These are phyloP conservation scores for Hirudinaria manillensis DNA, from an alignment of 2,888 invertebrate species.

Conservation along the genomic window DNA sequence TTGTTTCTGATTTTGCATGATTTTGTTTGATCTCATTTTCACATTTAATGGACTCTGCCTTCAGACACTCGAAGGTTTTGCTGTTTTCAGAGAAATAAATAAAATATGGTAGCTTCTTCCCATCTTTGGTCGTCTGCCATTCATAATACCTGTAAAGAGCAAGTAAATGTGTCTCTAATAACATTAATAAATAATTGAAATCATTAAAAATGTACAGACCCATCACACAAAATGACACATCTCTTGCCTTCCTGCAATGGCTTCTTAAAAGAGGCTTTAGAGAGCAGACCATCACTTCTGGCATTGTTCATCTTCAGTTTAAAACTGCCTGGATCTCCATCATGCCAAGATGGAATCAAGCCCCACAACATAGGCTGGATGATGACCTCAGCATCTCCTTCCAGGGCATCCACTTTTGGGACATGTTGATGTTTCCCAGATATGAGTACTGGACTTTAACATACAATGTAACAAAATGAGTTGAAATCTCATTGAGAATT, in stretches of 20 bases:
- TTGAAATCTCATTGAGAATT: not conserved
- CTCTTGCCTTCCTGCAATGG: constrained; percentile 67
- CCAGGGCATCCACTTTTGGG: not conserved
- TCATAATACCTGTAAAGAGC: constrained; percentile 57
- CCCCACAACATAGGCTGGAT: constrained; percentile 80
- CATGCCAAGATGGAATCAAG: constrained; percentile 74
- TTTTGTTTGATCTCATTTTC: constrained; percentile 8
- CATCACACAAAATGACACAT: constrained; percentile 73
- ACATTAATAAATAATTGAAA: not conserved
- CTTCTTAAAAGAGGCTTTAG: constrained; percentile 67
- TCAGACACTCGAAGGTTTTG: not conserved
- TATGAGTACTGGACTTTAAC: not conserved
- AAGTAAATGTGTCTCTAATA: not conserved
- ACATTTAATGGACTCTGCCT: not conserved
- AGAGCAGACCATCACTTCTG: constrained; percentile 65
- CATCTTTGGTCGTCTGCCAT: constrained; percentile 38
- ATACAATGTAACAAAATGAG: too few species aligned
- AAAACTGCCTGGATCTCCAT: constrained; percentile 60
- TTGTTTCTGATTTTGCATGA: not conserved
- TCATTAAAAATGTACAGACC: constrained; percentile 54
- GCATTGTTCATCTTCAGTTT: constrained; percentile 73
- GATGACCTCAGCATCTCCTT: constrained; percentile 17
- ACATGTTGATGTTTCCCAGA: not conserved
- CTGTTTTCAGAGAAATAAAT: constrained; percentile 60
- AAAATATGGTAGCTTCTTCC: constrained; percentile 67